Conservation (phyloP, 2,113 vertebrate species). For the Gobius niger region DNA sequence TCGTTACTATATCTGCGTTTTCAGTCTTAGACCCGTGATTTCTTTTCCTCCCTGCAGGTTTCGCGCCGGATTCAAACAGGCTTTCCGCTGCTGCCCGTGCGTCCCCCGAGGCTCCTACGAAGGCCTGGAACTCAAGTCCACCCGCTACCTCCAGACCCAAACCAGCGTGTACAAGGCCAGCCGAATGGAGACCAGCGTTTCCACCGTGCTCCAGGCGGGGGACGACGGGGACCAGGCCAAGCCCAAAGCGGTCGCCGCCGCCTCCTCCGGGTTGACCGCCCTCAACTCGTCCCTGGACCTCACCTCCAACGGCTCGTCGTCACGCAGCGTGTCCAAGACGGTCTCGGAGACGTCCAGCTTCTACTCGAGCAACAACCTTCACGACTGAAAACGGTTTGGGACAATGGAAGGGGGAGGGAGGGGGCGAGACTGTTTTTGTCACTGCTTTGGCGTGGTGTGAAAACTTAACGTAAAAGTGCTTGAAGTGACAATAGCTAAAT, state of each 20-base stretch:
- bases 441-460: conserved; percentile 19
- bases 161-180: conserved; percentile 91
- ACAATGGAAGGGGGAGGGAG: background rate
- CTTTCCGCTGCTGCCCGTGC: conserved; percentile 89
- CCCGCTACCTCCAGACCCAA: conserved; percentile 88
- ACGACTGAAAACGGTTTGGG: conserved; percentile 62
- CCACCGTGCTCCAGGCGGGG: conserved; percentile 70
- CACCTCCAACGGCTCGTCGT: conserved; percentile 88
- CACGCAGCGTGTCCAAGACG: conserved; percentile 88
- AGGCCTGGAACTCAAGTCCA: conserved; percentile 92
- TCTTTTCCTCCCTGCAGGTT: conserved; percentile 77
- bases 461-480: conserved; percentile 13
- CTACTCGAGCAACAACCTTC: conserved; percentile 85
- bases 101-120: conserved; percentile 80
- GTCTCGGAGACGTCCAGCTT: conserved; percentile 88
- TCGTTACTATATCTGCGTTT: no score
- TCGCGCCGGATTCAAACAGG: conserved; percentile 91
- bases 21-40: no score
- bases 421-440: conserved; percentile 19
- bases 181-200: conserved; percentile 88
- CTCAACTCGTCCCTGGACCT: conserved; percentile 80
- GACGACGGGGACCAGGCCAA: conserved; percentile 75
- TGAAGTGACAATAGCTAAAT: conserved; percentile 31
- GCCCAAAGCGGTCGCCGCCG: conserved; percentile 25
- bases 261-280: background rate